Evolutionary conservation across 2,888 invertebrate genomes (phyloP), one percentile per base, ranked within the genome.

Genomic region (Anodontia alba): DNA sequence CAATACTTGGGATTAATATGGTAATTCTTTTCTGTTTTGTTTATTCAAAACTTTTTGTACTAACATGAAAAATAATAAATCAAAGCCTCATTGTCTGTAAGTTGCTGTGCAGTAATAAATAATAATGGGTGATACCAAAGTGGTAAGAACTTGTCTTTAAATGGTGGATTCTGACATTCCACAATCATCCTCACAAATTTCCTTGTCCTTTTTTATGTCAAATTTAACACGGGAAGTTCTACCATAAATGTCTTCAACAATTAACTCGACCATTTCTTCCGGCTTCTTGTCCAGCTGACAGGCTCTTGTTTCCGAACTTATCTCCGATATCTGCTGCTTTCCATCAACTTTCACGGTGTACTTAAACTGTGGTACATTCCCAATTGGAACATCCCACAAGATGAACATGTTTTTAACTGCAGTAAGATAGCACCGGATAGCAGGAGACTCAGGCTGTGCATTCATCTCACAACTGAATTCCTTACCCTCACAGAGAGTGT

Each of bases 341-440:
- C 73, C 78, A 54, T 86, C 83, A 17, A 87, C 73, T 57, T 80
- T 73, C 12, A 89, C 72, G 15, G 69, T 81, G 75, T 86, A 89
- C 12, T 73, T 73, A 76, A 87, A 87, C 73, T 89, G 89, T n/a
- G 89, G 89, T 12, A 86, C 86, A 72, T 79, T 83, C 12, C 78
- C 83, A 10, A 72, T 74, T 7, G 81, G 75, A n/a, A 87, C 79
- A 17, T 84, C 81, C 89, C 89, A 89, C 10, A 68, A 43, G 0
- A 89, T 76, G 38, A 76, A 75, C 17, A 72, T 26, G 7, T 51
- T 43, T 0, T 82, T 84, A 7, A 81, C 83, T 1, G 77, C 70
- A 3, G 80, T 78, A 42, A 87, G 78, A n/a, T 81, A 76, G 51
- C 87, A 87, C 46, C 73, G 57, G 7, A 87, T 67, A 3, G 89